Evolutionary conservation across 2,797 vertebrate genomes (phyloP), one percentile per base, ranked within the genome.

Genomic region (Novumbra hubbsi): DNA sequence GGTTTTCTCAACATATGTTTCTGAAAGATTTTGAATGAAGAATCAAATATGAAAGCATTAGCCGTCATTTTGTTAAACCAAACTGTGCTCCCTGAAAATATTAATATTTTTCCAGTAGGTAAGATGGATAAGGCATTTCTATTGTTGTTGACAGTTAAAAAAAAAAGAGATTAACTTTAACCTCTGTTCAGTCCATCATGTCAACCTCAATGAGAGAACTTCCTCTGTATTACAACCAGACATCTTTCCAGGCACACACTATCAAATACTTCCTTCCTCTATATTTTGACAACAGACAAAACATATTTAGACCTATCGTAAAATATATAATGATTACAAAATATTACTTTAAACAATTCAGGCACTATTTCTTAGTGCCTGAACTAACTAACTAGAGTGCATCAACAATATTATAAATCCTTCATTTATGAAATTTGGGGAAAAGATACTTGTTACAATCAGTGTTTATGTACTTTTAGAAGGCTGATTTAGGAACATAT

Each of bases 101-200:
- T 7, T n/a, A 1, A 55, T 55, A 7, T 69, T 9, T 69, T 49
- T 69, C n/a, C 45, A 28, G 68, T 24, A 49, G 21, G 68, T 69
- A 49, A 63, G 50, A 69, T 30, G 19, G 68, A 24, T 63, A 28
- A 28, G 68, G 45, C 68, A 17, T 24, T 71, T 68, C 72, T 74
- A 74, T 62, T 5, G 62, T 30, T 63, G 38, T 28, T 30, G 48
- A 2, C 60, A 28, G 60, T 16, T 15, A 28, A 16, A 64, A 49
- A 16, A 64, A 49, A 21, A 17, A 70, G 24, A 38, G 32, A 11
- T 74, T 76, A 78, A 72, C 71, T 83, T 14, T 82, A 69, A 81
- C 76, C 81, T 49, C 32, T 12, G 67, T 4, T 9, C 2, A 24
- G 21, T 65, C 60, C 5, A 3, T 60, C 38, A 68, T 57, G 16